Conservation (phyloP, 2,113 vertebrate species). For the Cynopterus brachyotis region DNA sequence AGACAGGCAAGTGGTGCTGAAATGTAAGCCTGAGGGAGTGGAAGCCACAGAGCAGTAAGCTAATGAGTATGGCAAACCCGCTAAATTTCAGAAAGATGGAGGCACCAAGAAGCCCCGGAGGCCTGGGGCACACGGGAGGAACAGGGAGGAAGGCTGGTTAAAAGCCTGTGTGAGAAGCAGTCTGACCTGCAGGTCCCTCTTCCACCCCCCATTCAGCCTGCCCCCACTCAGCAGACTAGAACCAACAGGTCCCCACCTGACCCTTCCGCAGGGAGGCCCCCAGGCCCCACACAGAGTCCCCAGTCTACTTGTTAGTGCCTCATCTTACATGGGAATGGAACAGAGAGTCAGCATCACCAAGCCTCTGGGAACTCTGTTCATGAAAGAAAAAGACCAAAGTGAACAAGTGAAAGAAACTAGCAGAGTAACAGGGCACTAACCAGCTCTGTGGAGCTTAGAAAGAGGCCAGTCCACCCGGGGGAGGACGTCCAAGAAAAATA, state of each 20-base stretch:
- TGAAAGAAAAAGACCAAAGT: neutral
- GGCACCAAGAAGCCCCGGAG: neutral
- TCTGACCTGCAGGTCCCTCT: neutral
- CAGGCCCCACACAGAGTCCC: neutral
- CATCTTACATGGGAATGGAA: neutral
- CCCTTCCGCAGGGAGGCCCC: neutral
- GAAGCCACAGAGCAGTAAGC: neutral
- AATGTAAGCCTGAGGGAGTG: neutral
- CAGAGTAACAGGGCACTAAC: neutral
- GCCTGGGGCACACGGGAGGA: neutral
- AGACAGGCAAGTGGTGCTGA: slow-evolving; percentile 31
- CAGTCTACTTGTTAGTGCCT: neutral
- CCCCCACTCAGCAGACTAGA: neutral
- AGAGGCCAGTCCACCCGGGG: no score
- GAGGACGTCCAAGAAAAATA: neutral
- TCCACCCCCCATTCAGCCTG: neutral
- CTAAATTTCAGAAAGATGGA: neutral
- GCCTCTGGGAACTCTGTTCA: neutral
- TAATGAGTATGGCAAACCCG: neutral
- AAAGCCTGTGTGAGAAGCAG: neutral
- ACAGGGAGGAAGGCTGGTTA: neutral
- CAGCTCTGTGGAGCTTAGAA: neutral
- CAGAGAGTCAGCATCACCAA: neutral
- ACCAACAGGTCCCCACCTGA: neutral
- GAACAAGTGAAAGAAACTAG: neutral